phyloP scores from a whole-genome alignment of 64 coral and sea anemone species.

The Hydrozoanthus tunicans region DNA sequence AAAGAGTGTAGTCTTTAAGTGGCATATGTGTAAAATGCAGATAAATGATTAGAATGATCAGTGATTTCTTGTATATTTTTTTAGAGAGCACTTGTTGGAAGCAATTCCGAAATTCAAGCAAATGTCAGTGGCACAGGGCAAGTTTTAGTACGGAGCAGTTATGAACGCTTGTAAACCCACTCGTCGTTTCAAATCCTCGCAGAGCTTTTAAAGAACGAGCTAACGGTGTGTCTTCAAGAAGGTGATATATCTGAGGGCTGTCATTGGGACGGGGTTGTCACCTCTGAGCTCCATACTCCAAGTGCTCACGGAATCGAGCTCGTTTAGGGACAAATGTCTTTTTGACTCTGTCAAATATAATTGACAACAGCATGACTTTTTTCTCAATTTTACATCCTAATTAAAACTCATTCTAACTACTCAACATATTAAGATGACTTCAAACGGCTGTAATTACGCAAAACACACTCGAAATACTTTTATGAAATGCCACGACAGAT shows the following conservation, averaged over 20 bases:
- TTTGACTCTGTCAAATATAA: not conserved
- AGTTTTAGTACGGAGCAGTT: constrained; percentile 5
- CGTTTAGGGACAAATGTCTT: constrained; percentile 59
- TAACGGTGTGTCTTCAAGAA: constrained; percentile 92
- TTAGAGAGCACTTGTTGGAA: constrained; percentile 35
- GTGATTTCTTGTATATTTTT: not conserved
- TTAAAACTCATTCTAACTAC: too few species aligned
- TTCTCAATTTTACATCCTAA: too few species aligned
- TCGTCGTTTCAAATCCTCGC: too few species aligned
- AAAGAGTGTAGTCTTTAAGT: too few species aligned
- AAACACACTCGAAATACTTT: too few species aligned
- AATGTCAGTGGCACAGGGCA: constrained; percentile 39
- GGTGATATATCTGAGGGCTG: constrained; percentile 70
- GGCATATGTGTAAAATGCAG: too few species aligned
- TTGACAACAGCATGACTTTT: too few species aligned
- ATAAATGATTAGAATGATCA: not conserved
- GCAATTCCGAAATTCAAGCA: constrained; percentile 53
- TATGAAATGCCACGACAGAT: too few species aligned
- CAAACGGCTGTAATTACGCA: too few species aligned
- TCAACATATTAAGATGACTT: too few species aligned
- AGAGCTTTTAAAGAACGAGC: not conserved
- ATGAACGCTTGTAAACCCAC: not conserved
- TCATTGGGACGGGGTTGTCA: constrained; percentile 43
- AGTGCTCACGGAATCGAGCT: constrained; percentile 31
- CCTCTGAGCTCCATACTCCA: constrained; percentile 41